These are phyloP conservation scores for Otus scops DNA, from an alignment of 2,797 vertebrate species.

Conservation along the genomic window DNA sequence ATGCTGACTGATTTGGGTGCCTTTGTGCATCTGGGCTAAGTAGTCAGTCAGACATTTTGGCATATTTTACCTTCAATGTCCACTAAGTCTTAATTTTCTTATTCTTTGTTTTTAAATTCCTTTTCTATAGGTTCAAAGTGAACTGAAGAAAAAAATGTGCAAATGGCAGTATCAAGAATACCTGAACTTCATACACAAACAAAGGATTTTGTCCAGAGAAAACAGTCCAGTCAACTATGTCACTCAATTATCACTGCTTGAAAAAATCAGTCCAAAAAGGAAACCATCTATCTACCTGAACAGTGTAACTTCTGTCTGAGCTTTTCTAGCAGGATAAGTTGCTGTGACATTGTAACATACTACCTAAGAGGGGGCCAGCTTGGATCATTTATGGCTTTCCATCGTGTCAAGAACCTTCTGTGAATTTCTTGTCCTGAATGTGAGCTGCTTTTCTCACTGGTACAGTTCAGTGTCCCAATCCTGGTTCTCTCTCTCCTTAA, in stretches of 20 bases:
- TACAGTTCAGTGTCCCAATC: not conserved
- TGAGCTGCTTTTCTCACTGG: not conserved
- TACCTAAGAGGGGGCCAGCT: too few relatives aligned
- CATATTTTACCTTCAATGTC: not conserved
- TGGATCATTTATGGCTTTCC: not conserved
- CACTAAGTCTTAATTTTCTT: not conserved
- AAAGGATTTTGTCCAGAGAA: conserved; percentile 61
- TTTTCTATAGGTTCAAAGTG: conserved; percentile 81
- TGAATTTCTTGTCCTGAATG: not conserved
- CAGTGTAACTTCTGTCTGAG: conserved; percentile 79
- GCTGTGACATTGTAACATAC: not conserved
- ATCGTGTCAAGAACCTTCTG: not conserved
- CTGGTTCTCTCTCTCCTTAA: not conserved
- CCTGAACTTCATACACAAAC: conserved; percentile 76
- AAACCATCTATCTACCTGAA: conserved; percentile 50
- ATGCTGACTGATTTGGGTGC: not conserved
- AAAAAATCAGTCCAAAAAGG: conserved; percentile 68
- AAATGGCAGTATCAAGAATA: conserved; percentile 80
- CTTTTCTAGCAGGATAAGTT: not conserved
- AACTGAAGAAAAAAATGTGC: conserved; percentile 81
- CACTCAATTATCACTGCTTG: conserved; percentile 78
- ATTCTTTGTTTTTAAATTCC: not conserved
- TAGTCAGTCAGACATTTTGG: not conserved
- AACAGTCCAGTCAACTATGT: conserved; percentile 68
- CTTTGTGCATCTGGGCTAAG: not conserved